phyloP scores from a whole-genome alignment of 2,797 vertebrate genomes.

The Falco naumanni region DNA sequence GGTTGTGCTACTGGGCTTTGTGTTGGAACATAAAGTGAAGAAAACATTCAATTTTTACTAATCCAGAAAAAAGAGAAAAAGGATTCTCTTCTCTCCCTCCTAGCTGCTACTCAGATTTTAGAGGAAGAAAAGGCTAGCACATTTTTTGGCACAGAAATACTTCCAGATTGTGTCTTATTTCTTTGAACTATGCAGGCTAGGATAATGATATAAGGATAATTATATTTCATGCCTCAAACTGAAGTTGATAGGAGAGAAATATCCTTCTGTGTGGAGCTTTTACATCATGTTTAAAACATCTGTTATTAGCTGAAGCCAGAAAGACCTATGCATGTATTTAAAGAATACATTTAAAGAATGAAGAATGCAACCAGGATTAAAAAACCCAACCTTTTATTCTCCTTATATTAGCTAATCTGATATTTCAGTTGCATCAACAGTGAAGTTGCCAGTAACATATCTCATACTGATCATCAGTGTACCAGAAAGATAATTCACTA shows the following conservation, averaged over 20 bases:
- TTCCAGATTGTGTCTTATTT: slow-evolving; percentile 82
- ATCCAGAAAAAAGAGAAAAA: background rate
- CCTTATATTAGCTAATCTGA: background rate
- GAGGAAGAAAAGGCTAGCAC: slow-evolving; percentile 80
- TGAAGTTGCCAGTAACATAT: background rate
- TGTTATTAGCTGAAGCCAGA: slow-evolving; percentile 65
- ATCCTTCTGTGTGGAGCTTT: slow-evolving; percentile 62
- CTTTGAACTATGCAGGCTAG: slow-evolving; percentile 78
- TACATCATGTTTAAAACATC: slow-evolving; percentile 66
- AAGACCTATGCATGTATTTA: slow-evolving; percentile 58
- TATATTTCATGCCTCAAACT: slow-evolving; percentile 77
- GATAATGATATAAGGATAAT: slow-evolving; percentile 80
- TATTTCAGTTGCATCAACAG: background rate
- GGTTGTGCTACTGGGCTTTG: background rate
- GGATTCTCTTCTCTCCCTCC: slow-evolving; percentile 11
- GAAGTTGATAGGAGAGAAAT: slow-evolving; percentile 75
- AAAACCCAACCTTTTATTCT: background rate
- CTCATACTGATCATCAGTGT: background rate
- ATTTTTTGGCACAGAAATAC: slow-evolving; percentile 77
- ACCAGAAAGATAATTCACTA: background rate
- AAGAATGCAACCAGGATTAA: background rate
- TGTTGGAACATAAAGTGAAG: background rate
- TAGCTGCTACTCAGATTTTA: slow-evolving; percentile 41
- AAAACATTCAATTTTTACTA: slow-evolving; percentile 22
- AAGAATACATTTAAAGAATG: slow-evolving; percentile 41